Evolutionary conservation across 2,888 invertebrate genomes (phyloP).

Genomic region (Campoplex capitator): DNA sequence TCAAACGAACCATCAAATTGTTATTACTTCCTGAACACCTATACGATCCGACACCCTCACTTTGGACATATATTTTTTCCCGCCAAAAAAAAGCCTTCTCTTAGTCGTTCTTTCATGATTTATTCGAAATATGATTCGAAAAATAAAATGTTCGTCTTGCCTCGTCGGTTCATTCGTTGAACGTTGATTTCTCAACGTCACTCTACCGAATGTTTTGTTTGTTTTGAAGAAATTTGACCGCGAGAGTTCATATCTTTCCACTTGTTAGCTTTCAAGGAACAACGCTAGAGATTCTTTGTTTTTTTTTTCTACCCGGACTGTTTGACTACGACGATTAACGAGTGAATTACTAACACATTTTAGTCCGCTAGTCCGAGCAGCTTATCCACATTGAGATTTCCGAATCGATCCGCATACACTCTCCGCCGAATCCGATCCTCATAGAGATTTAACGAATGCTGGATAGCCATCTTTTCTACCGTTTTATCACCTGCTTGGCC

Average conservation of each 20-base stretch:
- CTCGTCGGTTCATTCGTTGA: background rate
- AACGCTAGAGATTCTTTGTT: background rate
- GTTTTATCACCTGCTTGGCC: slow-evolving; percentile 45
- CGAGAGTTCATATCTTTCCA: slow-evolving; percentile 17
- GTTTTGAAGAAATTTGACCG: slow-evolving; percentile 59
- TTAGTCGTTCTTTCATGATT: background rate
- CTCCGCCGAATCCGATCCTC: slow-evolving; percentile 65
- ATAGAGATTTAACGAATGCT: slow-evolving; percentile 69
- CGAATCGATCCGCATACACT: slow-evolving; percentile 72
- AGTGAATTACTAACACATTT: slow-evolving; percentile 64
- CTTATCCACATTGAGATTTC: slow-evolving; percentile 72
- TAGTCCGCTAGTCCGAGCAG: slow-evolving; percentile 55
- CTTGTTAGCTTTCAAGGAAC: slow-evolving; percentile 10
- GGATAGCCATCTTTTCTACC: slow-evolving; percentile 50
- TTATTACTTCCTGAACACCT: slow-evolving; percentile 35
- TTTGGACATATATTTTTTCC: slow-evolving; percentile 5
- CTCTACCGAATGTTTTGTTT: slow-evolving; percentile 12
- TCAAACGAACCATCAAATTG: slow-evolving; percentile 53
- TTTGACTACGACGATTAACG: slow-evolving; percentile 10
- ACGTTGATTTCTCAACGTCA: slow-evolving; percentile 7
- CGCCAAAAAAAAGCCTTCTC: background rate
- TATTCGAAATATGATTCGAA: background rate
- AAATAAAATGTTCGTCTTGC: background rate
- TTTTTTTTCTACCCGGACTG: background rate
- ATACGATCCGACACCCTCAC: slow-evolving; percentile 19